Evolutionary conservation across 1,140 invertebrate species (phyloP).

Genomic region (Leguminivora glycinivorella): DNA sequence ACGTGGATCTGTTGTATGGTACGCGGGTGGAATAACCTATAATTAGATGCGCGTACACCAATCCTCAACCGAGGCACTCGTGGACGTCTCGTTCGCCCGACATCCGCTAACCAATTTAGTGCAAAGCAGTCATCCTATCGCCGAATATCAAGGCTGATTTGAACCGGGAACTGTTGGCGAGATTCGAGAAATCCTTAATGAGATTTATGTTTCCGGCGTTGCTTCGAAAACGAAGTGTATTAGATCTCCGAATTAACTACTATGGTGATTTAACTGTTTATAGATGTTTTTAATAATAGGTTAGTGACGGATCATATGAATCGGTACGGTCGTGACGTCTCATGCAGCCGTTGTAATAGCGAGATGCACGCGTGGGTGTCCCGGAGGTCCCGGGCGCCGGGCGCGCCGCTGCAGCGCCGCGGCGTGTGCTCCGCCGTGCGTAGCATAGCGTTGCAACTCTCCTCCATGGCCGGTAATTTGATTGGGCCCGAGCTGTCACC

Average conservation of each 20-base stretch:
- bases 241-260: too few relatives aligned
- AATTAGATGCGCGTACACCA: conserved; percentile 71
- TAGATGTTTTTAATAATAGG: neutral
- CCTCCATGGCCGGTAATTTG: conserved; percentile 71
- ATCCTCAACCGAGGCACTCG: conserved; percentile 56
- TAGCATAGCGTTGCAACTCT: conserved; percentile 58
- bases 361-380: conserved; percentile 48
- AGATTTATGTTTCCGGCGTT: conserved; percentile 40
- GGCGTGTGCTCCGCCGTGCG: conserved; percentile 52
- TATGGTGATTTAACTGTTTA: neutral
- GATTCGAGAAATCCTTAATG: conserved; percentile 27
- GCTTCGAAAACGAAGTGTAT: neutral
- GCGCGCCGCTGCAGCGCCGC: conserved; percentile 13
- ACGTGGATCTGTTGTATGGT: conserved; percentile 62
- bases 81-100: conserved; percentile 54
- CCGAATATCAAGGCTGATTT: conserved; percentile 1
- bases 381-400: conserved; percentile 38
- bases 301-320: conserved; percentile 32
- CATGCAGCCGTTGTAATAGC: conserved; percentile 49
- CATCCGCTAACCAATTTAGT: conserved; percentile 48
- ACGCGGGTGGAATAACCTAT: conserved; percentile 72
- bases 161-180: conserved; percentile 1
- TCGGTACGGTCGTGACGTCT: conserved; percentile 45
- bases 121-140: conserved; percentile 34
- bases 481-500: conserved; percentile 78